Percentiles rank a stretch among this genome's conserved stretches.
Conservation (phyloP, 2,113 vertebrate genomes). For the Epinephelus lanceolatus region DNA sequence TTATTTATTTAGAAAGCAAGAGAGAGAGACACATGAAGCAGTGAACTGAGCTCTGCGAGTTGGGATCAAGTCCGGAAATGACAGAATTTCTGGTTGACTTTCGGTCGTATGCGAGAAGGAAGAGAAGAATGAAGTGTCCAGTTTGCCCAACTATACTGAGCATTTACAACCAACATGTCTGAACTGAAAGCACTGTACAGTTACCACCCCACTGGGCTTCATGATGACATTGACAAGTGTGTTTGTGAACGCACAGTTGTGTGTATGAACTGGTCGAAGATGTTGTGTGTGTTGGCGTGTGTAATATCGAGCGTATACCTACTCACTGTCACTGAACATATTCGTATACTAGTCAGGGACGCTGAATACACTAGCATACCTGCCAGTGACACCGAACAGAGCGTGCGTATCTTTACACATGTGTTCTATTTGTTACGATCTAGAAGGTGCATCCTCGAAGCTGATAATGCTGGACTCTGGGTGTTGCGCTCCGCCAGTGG, state of each 20-base stretch:
- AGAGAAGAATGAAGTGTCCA: constrained; percentile 42
- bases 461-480: constrained; percentile 93
- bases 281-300: constrained; percentile 32
- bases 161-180: constrained; percentile 52
- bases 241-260: constrained; percentile 24
- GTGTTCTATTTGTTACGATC: constrained; percentile 84
- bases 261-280: constrained; percentile 49
- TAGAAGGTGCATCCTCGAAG: constrained; percentile 91
- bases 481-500: constrained; percentile 73
- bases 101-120: constrained; percentile 10
- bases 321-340: constrained; percentile 47
- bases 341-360: constrained; percentile 55
- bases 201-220: constrained; percentile 21
- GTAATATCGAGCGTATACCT: constrained; percentile 42
- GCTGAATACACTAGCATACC: constrained; percentile 53
- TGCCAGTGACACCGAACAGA: constrained; percentile 47
- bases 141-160: constrained; percentile 38
- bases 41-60: constrained; percentile 49
- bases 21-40: constrained; percentile 57
- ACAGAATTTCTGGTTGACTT: constrained; percentile 46
- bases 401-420: constrained; percentile 37
- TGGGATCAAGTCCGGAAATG: constrained; percentile 30
- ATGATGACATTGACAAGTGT: constrained; percentile 38
- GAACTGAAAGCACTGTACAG: constrained; percentile 62
- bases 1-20: constrained; percentile 75